Conservation (phyloP, 2,113 vertebrate species). For the Sus scrofa region T2T-Sscrofa CM000812.6:172644501-172645000, state of each 20-base stretch:
- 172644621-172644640: background rate
- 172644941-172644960: background rate
- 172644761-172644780: background rate
- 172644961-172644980: background rate
- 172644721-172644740: background rate
- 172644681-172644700: background rate
- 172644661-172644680: background rate
- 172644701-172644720: background rate
- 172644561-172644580: background rate
- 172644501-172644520: background rate
- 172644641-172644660: background rate
- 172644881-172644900: background rate
- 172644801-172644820: background rate
- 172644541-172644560: no score
- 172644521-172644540: background rate
- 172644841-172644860: background rate
- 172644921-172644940: background rate
- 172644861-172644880: background rate
- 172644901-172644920: accelerated
- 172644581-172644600: background rate
- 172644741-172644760: background rate
- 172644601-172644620: background rate
- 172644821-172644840: background rate
- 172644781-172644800: background rate
- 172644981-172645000: background rate